Evolutionary conservation across 2,113 vertebrate species (phyloP).

Genomic region (Gymnarchus niloticus): DNA sequence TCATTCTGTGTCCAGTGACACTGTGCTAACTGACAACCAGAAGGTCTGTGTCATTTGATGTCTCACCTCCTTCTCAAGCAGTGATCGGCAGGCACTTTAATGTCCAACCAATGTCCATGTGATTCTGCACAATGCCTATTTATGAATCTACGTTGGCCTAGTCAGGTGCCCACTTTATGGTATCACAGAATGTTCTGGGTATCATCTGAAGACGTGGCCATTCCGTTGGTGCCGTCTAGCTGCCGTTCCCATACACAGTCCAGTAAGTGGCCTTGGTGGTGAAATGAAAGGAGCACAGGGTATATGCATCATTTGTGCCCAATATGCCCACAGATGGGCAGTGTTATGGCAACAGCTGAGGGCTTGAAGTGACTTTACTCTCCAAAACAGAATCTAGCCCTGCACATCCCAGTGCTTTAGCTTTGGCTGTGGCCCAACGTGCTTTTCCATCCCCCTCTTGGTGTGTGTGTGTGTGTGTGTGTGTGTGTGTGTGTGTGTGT

Average conservation of each 20-base stretch:
- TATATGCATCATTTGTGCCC: not conserved
- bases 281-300: not conserved
- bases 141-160: not conserved
- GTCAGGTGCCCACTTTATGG: not conserved
- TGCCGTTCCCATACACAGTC: not conserved
- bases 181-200: not conserved
- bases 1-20: not conserved
- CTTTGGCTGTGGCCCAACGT: not conserved
- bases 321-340: not conserved
- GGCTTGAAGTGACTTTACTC: not conserved
- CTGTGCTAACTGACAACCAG: not conserved
- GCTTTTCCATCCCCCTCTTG: too few species aligned
- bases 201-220: not conserved
- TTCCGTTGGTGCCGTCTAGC: too few species aligned
- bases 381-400: too few species aligned
- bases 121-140: not conserved
- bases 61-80: not conserved
- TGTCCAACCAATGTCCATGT: too few species aligned
- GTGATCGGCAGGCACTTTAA: not conserved
- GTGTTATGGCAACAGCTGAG: not conserved
- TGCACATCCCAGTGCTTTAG: too few species aligned
- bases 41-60: not conserved
- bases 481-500: too few species aligned
- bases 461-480: too few species aligned
- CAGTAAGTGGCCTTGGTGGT: not conserved